phyloP scores from a whole-genome alignment of 2,797 vertebrate species.

The Pipistrellus pygmaeus region DNA sequence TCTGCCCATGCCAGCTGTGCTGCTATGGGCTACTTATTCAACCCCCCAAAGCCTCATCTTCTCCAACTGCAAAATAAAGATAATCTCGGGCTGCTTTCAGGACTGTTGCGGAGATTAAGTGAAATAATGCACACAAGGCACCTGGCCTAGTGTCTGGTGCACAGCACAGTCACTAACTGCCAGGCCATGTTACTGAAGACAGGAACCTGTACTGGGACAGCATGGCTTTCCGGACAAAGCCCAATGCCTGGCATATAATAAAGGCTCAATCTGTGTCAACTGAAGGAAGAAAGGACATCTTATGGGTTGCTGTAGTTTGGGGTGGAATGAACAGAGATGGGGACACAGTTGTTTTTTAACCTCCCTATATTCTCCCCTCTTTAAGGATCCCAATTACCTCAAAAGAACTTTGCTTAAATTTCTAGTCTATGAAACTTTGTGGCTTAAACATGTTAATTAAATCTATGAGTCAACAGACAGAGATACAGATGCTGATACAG shows the following conservation, averaged over 20 bases:
- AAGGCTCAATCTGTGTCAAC: neutral
- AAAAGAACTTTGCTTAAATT: constrained; percentile 42
- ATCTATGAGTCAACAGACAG: neutral
- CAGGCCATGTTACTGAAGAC: neutral
- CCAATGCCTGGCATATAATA: neutral
- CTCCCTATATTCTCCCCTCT: neutral
- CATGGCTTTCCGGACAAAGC: neutral
- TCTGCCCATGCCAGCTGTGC: neutral
- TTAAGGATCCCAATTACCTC: neutral
- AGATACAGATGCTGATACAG: neutral
- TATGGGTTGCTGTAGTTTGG: neutral
- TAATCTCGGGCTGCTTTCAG: neutral
- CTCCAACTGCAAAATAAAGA: neutral
- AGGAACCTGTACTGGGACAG: neutral
- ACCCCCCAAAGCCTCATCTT: neutral
- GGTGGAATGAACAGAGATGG: neutral
- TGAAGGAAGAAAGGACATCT: neutral
- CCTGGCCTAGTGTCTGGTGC: neutral
- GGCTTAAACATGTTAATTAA: constrained; percentile 21
- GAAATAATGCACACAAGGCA: neutral
- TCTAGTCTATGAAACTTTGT: neutral
- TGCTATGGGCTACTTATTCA: neutral
- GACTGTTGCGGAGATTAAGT: neutral
- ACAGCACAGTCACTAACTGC: neutral
- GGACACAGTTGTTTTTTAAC: neutral